Conservation (phyloP, 2,888 invertebrate genomes). For the Pycnomerus fuliginosus region DNA sequence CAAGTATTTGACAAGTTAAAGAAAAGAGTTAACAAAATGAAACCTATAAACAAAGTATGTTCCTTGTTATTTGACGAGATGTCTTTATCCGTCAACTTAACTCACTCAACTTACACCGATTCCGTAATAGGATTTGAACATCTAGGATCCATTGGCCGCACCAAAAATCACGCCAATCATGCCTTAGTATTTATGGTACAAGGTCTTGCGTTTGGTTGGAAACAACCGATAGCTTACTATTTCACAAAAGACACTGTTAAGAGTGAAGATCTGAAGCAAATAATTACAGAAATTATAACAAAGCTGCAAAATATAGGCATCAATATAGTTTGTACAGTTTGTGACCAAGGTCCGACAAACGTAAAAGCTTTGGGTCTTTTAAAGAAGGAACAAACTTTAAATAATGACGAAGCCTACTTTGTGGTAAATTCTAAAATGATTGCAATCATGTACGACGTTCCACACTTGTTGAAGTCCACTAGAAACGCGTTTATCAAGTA, state of each 20-base stretch:
- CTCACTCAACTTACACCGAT: neutral
- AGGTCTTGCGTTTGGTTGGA: constrained; percentile 14
- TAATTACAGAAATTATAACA: neutral
- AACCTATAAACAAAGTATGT: constrained; percentile 8
- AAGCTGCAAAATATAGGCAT: constrained; percentile 1
- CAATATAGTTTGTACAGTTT: constrained; percentile 4
- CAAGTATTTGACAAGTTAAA: constrained; percentile 11
- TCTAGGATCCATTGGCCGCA: constrained; percentile 1
- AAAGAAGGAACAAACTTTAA: neutral
- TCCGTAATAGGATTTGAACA: constrained; percentile 2
- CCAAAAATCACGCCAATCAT: constrained; percentile 10
- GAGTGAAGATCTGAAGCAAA: constrained; percentile 3
- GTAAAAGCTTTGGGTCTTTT: constrained; percentile 1
- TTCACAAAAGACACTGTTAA: constrained; percentile 15
- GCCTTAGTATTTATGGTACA: constrained; percentile 18
- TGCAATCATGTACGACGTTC: constrained; percentile 1
- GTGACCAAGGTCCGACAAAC: constrained; percentile 9
- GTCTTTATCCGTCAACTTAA: neutral
- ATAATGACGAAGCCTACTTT: constrained; percentile 1
- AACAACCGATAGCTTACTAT: constrained; percentile 21
- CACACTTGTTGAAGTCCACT: constrained; percentile 4
- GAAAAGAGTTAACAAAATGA: constrained; percentile 7
- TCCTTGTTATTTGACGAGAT: constrained; percentile 5
- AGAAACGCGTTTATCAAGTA: constrained; percentile 2
- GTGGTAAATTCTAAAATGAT: neutral